Percentiles rank a stretch among this genome's conserved stretches.
Conservation (phyloP, 2,113 vertebrate genomes). For the Glareola pratincola region DNA sequence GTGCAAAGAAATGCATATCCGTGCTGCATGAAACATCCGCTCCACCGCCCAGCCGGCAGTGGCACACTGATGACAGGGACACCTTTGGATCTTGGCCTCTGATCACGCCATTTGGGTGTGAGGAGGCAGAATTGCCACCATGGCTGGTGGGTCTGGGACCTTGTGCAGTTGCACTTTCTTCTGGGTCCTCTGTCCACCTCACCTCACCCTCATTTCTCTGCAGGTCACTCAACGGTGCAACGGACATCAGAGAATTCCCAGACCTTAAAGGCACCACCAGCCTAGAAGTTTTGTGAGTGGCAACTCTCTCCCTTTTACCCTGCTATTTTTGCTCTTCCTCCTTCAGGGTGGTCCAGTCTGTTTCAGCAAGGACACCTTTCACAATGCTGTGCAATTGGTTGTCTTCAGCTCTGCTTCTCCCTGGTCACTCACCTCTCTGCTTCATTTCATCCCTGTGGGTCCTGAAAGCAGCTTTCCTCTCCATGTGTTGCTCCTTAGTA, state of each 20-base stretch:
- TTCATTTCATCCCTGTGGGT: constrained; percentile 37
- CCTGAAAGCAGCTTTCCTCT: constrained; percentile 17
- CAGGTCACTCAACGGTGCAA: constrained; percentile 91
- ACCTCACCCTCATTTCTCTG: neutral
- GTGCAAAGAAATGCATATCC: neutral
- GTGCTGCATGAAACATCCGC: fast-evolving
- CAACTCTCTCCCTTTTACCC: neutral
- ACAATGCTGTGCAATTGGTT: neutral
- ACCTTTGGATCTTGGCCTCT: neutral
- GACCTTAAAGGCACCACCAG: constrained; percentile 94
- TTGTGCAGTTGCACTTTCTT: neutral
- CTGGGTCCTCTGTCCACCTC: neutral
- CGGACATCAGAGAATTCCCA: constrained; percentile 87
- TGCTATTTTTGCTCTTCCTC: constrained; percentile 22
- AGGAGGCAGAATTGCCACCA: neutral
- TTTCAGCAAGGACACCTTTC: constrained; percentile 5
- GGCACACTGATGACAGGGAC: fast-evolving
- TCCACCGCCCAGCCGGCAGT: neutral
- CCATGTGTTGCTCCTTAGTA: neutral
- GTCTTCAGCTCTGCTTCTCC: constrained; percentile 41
- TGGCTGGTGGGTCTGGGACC: neutral
- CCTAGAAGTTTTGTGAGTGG: constrained; percentile 91
- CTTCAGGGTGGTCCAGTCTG: neutral
- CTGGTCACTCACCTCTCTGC: constrained; percentile 35
- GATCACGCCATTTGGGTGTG: neutral